Base-by-base conservation (phyloP, 2,888 invertebrate genomes). In the Incurvaria masculella region DNA sequence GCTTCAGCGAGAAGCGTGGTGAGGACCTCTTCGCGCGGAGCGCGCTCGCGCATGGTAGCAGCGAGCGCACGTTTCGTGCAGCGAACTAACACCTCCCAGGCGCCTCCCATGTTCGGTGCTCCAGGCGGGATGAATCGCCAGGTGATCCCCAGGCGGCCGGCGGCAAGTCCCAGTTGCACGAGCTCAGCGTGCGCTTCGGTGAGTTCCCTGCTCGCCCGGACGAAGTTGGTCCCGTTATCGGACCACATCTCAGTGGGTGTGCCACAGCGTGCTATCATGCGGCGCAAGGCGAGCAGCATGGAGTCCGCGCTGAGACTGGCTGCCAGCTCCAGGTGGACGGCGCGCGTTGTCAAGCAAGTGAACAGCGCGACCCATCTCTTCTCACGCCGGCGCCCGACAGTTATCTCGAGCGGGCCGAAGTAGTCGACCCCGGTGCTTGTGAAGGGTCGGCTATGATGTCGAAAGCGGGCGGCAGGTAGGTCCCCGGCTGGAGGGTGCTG, bases 271-370 rank as follows among this genome's bases (percentile, higher is more conserved):
- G 38, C 39, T 20, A 39, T 21, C 45, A 45, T 38, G 21, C 45
- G 45, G 8, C 45, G 19, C 20, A 45, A n/a, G 4, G 45, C 39
- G 5, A 20, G 14, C 2, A 45, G 19, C 18, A 21, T 21, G 14
- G 45, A 38, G 39, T 45, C 45, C 2, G 45, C 21, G 45, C 19
- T 27, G 5, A 45, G 39, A 5, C 16, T 21, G 5, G 38, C 38
- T 4, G 21, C 45, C 19, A 45, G 8, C 16, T 45, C 45, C 3
- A 45, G 6, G 27, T 45, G 45, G 4, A 53, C 44, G 2, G 54
- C 60, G 43, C 56, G 52, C 45, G 57, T 56, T 2, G 52, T 44
- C 8, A 59, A 49, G 45, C 62, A 63, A 39, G 54, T 46, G 21
- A 55, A 57, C 2, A 55, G 21, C 8, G 48, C 23, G 2, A 55